phyloP scores from a whole-genome alignment of 2,797 vertebrate species.

The Alosa sapidissima region DNA sequence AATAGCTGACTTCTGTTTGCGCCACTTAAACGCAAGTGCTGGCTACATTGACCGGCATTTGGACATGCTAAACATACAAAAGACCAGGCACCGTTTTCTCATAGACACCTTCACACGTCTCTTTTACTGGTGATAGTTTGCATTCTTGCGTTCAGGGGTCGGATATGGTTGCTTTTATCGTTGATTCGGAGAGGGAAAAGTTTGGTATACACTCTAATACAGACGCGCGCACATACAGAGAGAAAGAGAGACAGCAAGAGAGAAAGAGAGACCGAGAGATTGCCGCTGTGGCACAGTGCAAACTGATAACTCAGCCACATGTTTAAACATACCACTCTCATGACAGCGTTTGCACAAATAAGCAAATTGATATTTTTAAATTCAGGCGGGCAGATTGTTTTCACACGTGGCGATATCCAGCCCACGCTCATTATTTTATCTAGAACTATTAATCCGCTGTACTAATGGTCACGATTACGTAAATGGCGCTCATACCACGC shows the following conservation, averaged over 20 bases:
- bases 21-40: not conserved
- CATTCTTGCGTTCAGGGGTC: not conserved
- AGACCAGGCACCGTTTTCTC: not conserved
- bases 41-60: conserved; percentile 12
- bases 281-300: not conserved
- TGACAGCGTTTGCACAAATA: conserved; percentile 23
- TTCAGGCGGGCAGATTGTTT: conserved; percentile 19
- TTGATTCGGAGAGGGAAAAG: not conserved
- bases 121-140: not conserved
- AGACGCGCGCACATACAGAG: not conserved
- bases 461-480: not conserved
- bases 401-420: not conserved
- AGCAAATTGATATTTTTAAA: conserved; percentile 18
- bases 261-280: not conserved
- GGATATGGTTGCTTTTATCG: not conserved
- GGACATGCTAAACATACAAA: not conserved
- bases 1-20: conserved; percentile 15
- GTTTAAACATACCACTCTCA: conserved; percentile 24
- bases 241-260: not conserved
- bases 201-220: not conserved
- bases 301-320: conserved; percentile 22
- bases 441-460: not conserved
- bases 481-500: not conserved
- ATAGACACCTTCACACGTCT: conserved; percentile 1
- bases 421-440: not conserved